Percentiles rank a stretch among this genome's conserved stretches.
Evolutionary conservation across 2,797 vertebrate species (phyloP).

Genomic region (Poecilia picta): DNA sequence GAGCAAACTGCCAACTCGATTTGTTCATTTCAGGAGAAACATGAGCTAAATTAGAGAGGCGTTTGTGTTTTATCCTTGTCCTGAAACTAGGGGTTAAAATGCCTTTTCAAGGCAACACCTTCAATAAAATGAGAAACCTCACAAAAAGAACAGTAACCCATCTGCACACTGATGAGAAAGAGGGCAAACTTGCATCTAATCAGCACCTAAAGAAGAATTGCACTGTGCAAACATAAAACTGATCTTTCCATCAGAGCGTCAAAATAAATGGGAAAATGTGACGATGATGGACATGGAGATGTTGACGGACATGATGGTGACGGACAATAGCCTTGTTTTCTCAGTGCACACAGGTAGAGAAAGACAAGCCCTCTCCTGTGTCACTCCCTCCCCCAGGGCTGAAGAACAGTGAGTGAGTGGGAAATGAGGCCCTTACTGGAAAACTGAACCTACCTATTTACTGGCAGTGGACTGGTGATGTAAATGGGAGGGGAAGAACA

Average conservation of each 20-base stretch:
- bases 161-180: not conserved
- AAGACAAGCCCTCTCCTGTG: conserved; percentile 66
- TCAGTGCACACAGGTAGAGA: conserved; percentile 50
- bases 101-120: not conserved
- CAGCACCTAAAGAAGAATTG: not conserved
- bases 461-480: conserved; percentile 59
- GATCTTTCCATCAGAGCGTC: conserved; percentile 4
- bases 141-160: not conserved
- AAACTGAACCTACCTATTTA: conserved; percentile 68
- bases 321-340: conserved; percentile 50
- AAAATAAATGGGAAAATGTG: not conserved
- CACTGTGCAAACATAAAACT: conserved; percentile 1
- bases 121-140: not conserved
- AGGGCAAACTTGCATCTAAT: not conserved
- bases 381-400: conserved; percentile 70
- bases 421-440: conserved; percentile 77
- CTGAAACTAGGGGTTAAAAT: not conserved
- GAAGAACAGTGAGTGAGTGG: conserved; percentile 42
- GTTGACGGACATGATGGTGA: too few relatives aligned
- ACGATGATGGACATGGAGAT: conserved; percentile 25
- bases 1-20: not conserved
- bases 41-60: not conserved
- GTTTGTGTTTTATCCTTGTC: not conserved
- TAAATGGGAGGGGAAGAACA: not conserved
- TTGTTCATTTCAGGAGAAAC: too few relatives aligned